A percentile compares a stretch with the other conserved stretches of the same genome.
phyloP scores from a whole-genome alignment of 2,888 invertebrate species.

The Pterobdella sp. region DNA sequence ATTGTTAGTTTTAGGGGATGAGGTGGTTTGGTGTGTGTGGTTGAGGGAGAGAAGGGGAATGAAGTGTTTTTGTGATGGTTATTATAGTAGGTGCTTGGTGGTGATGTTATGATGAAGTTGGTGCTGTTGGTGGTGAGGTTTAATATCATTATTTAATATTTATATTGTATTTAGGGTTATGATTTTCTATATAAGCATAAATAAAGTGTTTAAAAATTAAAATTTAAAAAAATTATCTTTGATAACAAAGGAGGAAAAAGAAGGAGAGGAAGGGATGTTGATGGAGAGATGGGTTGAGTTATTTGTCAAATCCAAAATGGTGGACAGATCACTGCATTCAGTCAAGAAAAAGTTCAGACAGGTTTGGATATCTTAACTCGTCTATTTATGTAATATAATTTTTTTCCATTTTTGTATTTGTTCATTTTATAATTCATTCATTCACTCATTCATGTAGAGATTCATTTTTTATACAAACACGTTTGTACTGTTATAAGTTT shows the following conservation, averaged over 20 bases:
- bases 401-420: no score
- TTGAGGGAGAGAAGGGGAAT: neutral
- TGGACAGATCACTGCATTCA: slow-evolving; percentile 54
- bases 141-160: no score
- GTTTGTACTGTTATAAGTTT: neutral
- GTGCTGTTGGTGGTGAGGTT: no score
- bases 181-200: no score
- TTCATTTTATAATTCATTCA: no score
- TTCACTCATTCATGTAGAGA: no score
- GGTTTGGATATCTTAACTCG: slow-evolving; percentile 39
- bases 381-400: no score
- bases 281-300: slow-evolving; percentile 49
- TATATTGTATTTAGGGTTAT: no score
- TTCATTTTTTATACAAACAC: no score
- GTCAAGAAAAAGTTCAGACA: slow-evolving; percentile 80
- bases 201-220: no score
- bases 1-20: slow-evolving; percentile 30
- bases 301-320: slow-evolving; percentile 50
- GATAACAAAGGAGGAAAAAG: slow-evolving; percentile 41
- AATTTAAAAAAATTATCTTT: neutral
- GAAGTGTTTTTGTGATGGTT: neutral
- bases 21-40: neutral
- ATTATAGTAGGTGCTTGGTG: neutral
- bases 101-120: neutral
- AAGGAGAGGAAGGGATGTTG: slow-evolving; percentile 43